Conservation (phyloP, 2,888 invertebrate species). For the Xestobium rufovillosum region DNA sequence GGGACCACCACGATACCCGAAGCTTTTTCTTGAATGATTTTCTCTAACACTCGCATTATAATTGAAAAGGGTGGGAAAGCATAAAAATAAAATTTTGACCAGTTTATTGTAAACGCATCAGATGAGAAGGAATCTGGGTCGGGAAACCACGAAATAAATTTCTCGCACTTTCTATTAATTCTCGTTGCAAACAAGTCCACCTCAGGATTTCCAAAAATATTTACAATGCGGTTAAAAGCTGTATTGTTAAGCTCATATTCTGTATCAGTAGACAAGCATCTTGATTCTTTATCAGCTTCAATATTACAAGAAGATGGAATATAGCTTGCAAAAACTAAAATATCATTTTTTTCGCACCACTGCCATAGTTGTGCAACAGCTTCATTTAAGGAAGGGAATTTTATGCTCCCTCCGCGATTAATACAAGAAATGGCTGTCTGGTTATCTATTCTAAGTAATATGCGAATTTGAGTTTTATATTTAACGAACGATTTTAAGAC, state of each 20-base stretch:
- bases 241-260: slow-evolving; percentile 14
- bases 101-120: slow-evolving; percentile 16
- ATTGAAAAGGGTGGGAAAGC: slow-evolving; percentile 13
- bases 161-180: slow-evolving; percentile 14
- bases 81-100: slow-evolving; percentile 16
- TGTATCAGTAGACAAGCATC: slow-evolving; percentile 8
- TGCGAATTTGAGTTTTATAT: slow-evolving; percentile 14
- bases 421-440: slow-evolving; percentile 22
- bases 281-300: too few relatives aligned
- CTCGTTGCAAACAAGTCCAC: slow-evolving; percentile 14
- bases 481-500: slow-evolving; percentile 23
- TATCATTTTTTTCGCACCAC: slow-evolving; percentile 23
- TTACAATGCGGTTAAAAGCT: slow-evolving; percentile 10
- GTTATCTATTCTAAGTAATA: slow-evolving; percentile 22
- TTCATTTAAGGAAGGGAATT: slow-evolving; percentile 20
- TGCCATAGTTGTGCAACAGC: slow-evolving; percentile 25
- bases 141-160: slow-evolving; percentile 9
- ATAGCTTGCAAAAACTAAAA: too few relatives aligned
- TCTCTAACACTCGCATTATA: neutral
- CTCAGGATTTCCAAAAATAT: slow-evolving; percentile 5
- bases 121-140: slow-evolving; percentile 10
- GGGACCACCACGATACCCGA: slow-evolving; percentile 24
- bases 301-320: slow-evolving; percentile 20
- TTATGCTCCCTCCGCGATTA: slow-evolving; percentile 24
- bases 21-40: slow-evolving; percentile 18